Base-by-base conservation (phyloP, 2,113 vertebrate species). In the Agelaius tricolor region DNA sequence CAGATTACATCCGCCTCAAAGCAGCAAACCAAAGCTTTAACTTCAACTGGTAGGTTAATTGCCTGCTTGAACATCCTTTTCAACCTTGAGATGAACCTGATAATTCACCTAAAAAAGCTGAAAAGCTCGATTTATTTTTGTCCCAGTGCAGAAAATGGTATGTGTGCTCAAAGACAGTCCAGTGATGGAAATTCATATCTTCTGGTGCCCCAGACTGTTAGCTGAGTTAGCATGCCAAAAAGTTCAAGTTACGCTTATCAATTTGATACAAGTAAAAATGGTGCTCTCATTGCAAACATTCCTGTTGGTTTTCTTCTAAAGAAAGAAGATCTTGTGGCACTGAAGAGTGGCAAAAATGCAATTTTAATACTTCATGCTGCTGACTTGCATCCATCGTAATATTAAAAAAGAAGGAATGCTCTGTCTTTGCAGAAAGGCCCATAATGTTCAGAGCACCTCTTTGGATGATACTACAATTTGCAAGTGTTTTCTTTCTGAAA, bases 71-170 rank as follows among this genome's bases (percentile, higher is more conserved):
- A 87, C 30, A 65, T 67, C 61, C 43, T 89, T 81, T 77, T 81
- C 33, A 31, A 47, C 69, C 81, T 81, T 63, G 14, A 54, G 52
- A 68, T 84, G 39, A 91, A 82, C 69, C 61, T 4, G 22, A 57
- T 79, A 94, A 82, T 31, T 89, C 65, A 77, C 37, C 39, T 44
- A 6, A 77, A 87, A 86, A 84, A 74, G 49, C 82, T 69, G 74
- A 82, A 92, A 87, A 93, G 30, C 35, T 65, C 52, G 26, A 77
- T 92, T 93, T 93, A 74, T 86, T 93, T 94, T 91, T 94, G 55
- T 87, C 37, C 54, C 8, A 1, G 11, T 33, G 47, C 57, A 89
- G 76, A 68, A 81, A 94, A 61, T 22, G 15, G n/a, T 72, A 35
- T 7, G 19, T 43, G 58, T 73, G 49, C 62, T 91, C 52, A 41